Base-by-base conservation (phyloP, 2,888 invertebrate genomes). In the Dynastes maya region DNA sequence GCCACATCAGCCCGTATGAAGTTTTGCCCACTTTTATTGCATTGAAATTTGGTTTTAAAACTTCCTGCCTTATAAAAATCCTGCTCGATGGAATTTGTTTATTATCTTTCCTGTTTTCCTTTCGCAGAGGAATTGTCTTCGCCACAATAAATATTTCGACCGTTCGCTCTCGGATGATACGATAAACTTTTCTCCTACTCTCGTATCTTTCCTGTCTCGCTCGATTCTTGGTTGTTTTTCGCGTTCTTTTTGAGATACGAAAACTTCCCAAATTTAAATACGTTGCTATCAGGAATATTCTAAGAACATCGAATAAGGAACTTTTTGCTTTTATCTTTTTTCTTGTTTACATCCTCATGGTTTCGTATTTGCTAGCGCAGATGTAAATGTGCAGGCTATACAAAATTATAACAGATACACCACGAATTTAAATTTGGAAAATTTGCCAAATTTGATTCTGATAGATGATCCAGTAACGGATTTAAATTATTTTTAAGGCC, bases 61-160 rank as follows among this genome's bases (percentile, higher is more conserved):
- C 61, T 61, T 74, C 61, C 55, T 61, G 58, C 16, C 16, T 61
- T 29, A 68, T 68, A 68, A 68, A 32, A 51, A 68, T 68, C 51
- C 27, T 51, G 22, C 32, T 49, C 68, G 51, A 68, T 74, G 37
- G 72, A 74, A 74, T 74, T 74, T 55, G 71, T 71, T 53, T 74
- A 74, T 74, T 63, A 61, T 74, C 72, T 61, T 22, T 74, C 61
- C 58, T 74, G 72, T 74, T 74, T 74, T 63, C 72, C 22, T 32
- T 40, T 61, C 72, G 45, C 29, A n/a, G 72, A 27, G 40, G 61
- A 74, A 74, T 74, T 74, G 72, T 74, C 72, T 74, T 74, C 72
- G 61, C 58, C 49, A 74, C 72, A 74, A 74, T 74, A 74, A 74
- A 74, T 74, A 74, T 74, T 74, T 74, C 61, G 45, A 45, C 61